A percentile compares a stretch with the other conserved stretches of the same genome.
Conservation (phyloP, 2,888 invertebrate genomes). For the Diaperis boleti region DNA sequence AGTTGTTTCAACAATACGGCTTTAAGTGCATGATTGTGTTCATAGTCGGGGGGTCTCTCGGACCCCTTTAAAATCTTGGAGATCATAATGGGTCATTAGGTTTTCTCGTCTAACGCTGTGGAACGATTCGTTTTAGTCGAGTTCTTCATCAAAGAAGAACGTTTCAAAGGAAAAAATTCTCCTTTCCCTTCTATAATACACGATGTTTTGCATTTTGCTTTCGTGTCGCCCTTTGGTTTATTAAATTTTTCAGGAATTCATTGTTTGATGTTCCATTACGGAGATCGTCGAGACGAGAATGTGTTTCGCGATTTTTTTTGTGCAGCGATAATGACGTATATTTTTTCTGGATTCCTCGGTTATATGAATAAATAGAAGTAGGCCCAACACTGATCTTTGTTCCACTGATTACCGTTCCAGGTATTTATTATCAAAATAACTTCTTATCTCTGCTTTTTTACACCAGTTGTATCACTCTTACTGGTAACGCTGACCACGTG, state of each 20-base stretch:
- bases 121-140: conserved; percentile 31
- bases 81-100: conserved; percentile 44
- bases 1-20: conserved; percentile 38
- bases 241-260: conserved; percentile 32
- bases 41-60: conserved; percentile 27
- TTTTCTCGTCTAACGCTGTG: conserved; percentile 38
- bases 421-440: too few relatives aligned
- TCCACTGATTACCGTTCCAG: too few relatives aligned
- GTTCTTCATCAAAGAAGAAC: conserved; percentile 27
- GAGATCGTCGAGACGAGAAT: conserved; percentile 14
- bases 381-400: too few relatives aligned
- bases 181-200: conserved; percentile 18
- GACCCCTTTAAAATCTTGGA: conserved; percentile 38
- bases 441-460: too few relatives aligned
- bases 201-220: conserved; percentile 29
- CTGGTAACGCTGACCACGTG: too few relatives aligned
- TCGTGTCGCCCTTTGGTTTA: conserved; percentile 28
- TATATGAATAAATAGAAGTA: too few relatives aligned
- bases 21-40: conserved; percentile 43
- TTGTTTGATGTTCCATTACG: conserved; percentile 34
- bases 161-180: conserved; percentile 25
- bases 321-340: background rate
- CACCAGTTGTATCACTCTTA: too few relatives aligned
- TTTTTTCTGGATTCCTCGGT: too few relatives aligned
- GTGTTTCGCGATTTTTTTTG: conserved; percentile 19